These are phyloP conservation scores for Leptarthrus brevirostris DNA, from an alignment of 2,888 invertebrate genomes.

Conservation along the genomic window DNA sequence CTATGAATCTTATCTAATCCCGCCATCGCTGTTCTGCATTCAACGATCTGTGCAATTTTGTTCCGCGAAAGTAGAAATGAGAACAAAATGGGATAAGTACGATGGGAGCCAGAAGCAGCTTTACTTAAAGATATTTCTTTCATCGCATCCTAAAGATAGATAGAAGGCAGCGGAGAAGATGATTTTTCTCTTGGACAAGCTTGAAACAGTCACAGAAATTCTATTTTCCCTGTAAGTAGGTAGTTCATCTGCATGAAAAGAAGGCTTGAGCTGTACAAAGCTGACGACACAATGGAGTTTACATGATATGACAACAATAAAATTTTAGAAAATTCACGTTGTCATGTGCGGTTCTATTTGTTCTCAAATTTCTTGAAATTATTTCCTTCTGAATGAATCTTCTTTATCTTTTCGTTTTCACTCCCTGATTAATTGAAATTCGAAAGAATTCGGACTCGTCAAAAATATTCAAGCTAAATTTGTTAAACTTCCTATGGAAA, in stretches of 20 bases:
- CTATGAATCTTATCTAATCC: conserved; percentile 47
- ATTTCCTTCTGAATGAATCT: no score
- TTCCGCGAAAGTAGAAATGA: conserved; percentile 21
- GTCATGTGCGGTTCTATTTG: no score
- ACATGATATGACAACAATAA: no score
- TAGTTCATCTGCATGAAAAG: conserved; percentile 18
- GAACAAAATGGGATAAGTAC: conserved; percentile 22
- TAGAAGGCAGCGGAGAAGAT: background rate
- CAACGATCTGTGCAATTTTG: conserved; percentile 1
- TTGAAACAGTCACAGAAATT: background rate
- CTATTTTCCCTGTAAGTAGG: background rate
- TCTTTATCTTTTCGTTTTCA: no score
- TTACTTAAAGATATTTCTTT: background rate
- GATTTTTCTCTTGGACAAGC: background rate
- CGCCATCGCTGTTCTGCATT: conserved; percentile 48
- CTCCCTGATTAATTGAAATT: no score
- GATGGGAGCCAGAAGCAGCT: conserved; percentile 9
- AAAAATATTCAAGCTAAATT: no score
- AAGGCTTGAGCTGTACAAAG: background rate
- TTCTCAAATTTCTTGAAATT: no score
- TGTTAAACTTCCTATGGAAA: no score
- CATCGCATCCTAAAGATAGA: background rate
- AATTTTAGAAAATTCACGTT: no score
- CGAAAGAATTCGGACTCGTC: no score
- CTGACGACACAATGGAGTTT: background rate